Evolutionary conservation across 37 sponge, comb jelly and placozoan species (phyloP).

Genomic region (Beroe ovata): DNA sequence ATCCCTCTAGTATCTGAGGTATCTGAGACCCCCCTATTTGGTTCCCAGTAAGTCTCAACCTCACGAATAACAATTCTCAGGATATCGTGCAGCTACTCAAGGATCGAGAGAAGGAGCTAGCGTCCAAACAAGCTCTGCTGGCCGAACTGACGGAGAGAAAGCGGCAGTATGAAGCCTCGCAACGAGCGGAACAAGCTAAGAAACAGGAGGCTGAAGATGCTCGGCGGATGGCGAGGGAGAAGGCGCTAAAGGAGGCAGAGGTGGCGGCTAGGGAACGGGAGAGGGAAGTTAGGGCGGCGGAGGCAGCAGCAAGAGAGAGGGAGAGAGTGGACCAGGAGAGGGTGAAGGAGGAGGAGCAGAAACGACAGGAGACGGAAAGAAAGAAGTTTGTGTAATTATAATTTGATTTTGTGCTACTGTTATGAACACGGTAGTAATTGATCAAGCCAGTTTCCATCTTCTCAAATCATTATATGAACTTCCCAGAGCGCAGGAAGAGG

Average conservation of each 20-base stretch:
- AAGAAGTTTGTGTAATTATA: not conserved
- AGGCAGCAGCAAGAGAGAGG: not conserved
- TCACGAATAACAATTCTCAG: too few species aligned
- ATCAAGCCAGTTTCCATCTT: too few species aligned
- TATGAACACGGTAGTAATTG: too few species aligned
- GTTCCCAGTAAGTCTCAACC: too few species aligned
- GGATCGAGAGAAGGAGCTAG: conserved; percentile 7
- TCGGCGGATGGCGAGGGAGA: not conserved
- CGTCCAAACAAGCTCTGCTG: not conserved
- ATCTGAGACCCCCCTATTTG: too few species aligned
- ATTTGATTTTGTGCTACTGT: too few species aligned
- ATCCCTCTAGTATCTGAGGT: too few species aligned
- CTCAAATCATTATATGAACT: too few species aligned
- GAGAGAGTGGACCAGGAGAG: conserved; percentile 1
- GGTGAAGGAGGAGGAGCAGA: not conserved
- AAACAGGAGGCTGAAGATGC: not conserved
- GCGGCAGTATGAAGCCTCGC: not conserved
- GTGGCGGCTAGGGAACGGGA: not conserved
- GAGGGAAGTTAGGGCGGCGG: not conserved
- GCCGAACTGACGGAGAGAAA: not conserved
- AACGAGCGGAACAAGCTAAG: not conserved
- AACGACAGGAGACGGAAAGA: not conserved
- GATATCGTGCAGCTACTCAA: not conserved
- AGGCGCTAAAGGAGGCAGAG: not conserved
- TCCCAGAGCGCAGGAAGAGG: not conserved